phyloP scores from a whole-genome alignment of 2,797 vertebrate genomes.

The Melanogrammus aeglefinus region DNA sequence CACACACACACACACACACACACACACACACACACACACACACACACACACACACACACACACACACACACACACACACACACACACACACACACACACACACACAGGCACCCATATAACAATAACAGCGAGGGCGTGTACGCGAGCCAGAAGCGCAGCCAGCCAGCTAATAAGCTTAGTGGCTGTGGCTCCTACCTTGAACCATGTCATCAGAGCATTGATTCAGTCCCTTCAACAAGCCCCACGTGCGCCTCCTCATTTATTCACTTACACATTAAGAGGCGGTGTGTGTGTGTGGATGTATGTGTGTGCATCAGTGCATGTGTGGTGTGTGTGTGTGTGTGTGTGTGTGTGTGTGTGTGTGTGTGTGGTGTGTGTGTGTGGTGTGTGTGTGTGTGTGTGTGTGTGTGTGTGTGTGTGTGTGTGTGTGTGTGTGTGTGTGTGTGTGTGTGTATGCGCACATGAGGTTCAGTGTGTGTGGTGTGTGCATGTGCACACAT shows the following conservation, averaged over 20 bases:
- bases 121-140: neutral
- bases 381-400: neutral
- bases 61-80: conserved; percentile 4
- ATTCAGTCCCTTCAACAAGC: conserved; percentile 43
- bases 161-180: conserved; percentile 49
- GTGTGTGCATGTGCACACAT: neutral
- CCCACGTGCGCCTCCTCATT: conserved; percentile 25
- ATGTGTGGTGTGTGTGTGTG: neutral
- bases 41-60: too few relatives aligned
- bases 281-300: neutral
- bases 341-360: too few relatives aligned
- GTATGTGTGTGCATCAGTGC: neutral
- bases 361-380: neutral
- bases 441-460: neutral
- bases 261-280: conserved; percentile 27
- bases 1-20: neutral
- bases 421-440: neutral
- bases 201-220: conserved; percentile 53
- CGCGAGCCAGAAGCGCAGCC: conserved; percentile 24
- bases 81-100: conserved; percentile 13
- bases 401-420: neutral
- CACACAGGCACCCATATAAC: neutral
- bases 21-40: too few relatives aligned
- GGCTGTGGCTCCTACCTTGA: conserved; percentile 42
- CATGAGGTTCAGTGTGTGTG: too few relatives aligned